Evolutionary conservation across 1,140 invertebrate genomes (phyloP), one percentile per base, ranked within the genome.

Genomic region (Hormaphis cornu): DNA sequence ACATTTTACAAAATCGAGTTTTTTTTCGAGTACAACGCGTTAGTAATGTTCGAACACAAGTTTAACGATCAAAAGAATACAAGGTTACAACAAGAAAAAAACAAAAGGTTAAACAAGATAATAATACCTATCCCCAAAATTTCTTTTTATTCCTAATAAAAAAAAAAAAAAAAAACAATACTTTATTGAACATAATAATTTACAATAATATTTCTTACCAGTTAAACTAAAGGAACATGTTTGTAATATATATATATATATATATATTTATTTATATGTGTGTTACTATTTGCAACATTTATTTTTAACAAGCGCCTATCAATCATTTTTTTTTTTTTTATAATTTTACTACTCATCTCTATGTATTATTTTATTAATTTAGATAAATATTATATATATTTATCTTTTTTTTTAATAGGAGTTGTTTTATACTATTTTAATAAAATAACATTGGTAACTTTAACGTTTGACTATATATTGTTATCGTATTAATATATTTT

Each of bases 71-170:
- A 35, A 66, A 26, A 48, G 18, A 37, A n/a, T n/a, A 46, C 24
- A 66, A 66, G 28, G 44, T 66, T 66, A 66, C 24, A 35, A 66
- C 24, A 33, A 48, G 22, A 66, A 66, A 59, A 61, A 59, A 56
- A 58, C 40, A 61, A 63, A 66, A 61, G 28, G 61, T 66, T 66
- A 66, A 66, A 66, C 61, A 66, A 66, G 61, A 66, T 48, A 66
- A n/a, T n/a, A n/a, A 66, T 50, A 66, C 61, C 61, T 66, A 66
- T 66, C 18, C 61, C 61, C 61, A 66, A 66, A 20, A 50, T 66
- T 66, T n/a, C n/a, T n/a, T 14, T 50, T 44, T 66, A 66, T 6
- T 66, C 14, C 26, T 66, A 66, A 24, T 30, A 40, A 5, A 40
- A 26, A 40, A 58, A 59, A 61, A 12, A 12, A 30, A 50, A 66